Percentiles rank a stretch among this genome's conserved stretches.
These are phyloP conservation scores for Tenthredo distinguenda DNA, from an alignment of 2,888 invertebrate species.

Conservation along the genomic window DNA sequence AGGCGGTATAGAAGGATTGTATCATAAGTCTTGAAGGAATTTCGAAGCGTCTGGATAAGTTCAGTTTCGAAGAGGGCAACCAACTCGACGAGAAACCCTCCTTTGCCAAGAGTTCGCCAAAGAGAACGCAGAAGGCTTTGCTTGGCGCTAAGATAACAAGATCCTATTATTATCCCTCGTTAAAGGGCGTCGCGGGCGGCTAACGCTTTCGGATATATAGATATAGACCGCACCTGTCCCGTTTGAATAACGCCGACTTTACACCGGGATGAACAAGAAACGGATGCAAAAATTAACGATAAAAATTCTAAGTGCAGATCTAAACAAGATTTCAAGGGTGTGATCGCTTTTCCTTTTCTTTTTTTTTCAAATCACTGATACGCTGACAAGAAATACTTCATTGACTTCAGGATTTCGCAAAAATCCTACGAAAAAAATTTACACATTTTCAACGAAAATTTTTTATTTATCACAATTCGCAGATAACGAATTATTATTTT, in stretches of 20 bases:
- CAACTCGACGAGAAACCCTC: slow-evolving; percentile 18
- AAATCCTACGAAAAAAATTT: no score
- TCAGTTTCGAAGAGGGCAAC: slow-evolving; percentile 14
- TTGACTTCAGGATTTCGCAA: no score
- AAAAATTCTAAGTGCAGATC: neutral
- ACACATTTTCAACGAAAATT: no score
- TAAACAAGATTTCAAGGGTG: neutral
- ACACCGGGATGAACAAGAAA: neutral
- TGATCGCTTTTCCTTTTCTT: no score
- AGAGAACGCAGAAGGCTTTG: slow-evolving; percentile 28
- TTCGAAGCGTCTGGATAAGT: neutral
- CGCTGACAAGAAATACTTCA: no score
- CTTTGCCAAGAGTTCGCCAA: slow-evolving; percentile 31
- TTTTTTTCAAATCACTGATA: no score
- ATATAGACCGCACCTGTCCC: neutral
- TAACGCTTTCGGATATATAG: slow-evolving; percentile 33
- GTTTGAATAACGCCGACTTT: slow-evolving; percentile 35
- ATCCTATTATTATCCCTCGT: slow-evolving; percentile 49
- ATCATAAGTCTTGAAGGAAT: neutral
- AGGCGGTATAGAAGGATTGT: neutral
- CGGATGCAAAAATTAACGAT: neutral
- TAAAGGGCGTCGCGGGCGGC: slow-evolving; percentile 44
- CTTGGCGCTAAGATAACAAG: slow-evolving; percentile 48
- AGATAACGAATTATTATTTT: no score
- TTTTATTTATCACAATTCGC: no score